Evolutionary conservation across 37 sponge, comb jelly and placozoan genomes (phyloP).

Genomic region (Ephydatia muelleri): DNA sequence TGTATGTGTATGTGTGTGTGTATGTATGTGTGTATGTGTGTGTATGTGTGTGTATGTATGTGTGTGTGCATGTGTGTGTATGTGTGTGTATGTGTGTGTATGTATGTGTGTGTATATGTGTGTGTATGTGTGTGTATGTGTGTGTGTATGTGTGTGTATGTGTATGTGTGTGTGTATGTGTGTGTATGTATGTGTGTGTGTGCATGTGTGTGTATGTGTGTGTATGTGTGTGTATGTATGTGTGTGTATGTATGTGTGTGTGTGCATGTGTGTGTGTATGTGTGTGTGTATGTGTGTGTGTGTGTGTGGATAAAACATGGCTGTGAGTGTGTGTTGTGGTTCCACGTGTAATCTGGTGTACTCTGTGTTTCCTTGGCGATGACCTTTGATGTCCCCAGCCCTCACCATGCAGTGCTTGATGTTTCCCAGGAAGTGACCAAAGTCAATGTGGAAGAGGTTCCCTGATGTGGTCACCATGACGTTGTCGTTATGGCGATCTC

Average conservation of each 20-base stretch:
- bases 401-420: constrained; percentile 80
- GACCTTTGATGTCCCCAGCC: neutral
- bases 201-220: constrained; percentile 9
- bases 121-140: constrained; percentile 3
- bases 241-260: constrained; percentile 13
- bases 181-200: constrained; percentile 28
- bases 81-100: constrained; percentile 19
- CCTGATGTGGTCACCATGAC: constrained; percentile 85
- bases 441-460: constrained; percentile 89
- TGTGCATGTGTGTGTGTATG: constrained; percentile 7
- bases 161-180: constrained; percentile 19
- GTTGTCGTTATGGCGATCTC: constrained; percentile 89
- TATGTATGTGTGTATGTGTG: constrained; percentile 21
- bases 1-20: constrained; percentile 14
- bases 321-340: too few species aligned
- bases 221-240: neutral
- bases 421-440: constrained; percentile 92
- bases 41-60: constrained; percentile 14
- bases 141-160: constrained; percentile 33
- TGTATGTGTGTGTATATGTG: constrained; percentile 8
- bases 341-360: too few species aligned
- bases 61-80: constrained; percentile 9
- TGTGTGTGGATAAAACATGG: too few species aligned
- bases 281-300: constrained; percentile 6
- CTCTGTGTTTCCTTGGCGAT: neutral